Conservation (phyloP, 2,888 invertebrate genomes). For the Sphecodes monilicornis region DNA sequence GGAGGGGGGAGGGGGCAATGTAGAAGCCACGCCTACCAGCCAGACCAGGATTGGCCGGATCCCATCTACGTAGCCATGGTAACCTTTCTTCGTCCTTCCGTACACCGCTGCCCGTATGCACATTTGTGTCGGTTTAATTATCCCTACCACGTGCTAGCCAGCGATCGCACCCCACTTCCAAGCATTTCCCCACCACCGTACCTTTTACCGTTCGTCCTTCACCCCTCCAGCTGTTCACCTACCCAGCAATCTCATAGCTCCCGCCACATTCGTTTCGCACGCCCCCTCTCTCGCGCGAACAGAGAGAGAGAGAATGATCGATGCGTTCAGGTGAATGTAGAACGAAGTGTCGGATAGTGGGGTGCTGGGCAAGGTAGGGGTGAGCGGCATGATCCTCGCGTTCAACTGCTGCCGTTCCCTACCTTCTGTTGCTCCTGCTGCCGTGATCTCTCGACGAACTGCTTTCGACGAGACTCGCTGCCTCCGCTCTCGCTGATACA, state of each 20-base stretch:
- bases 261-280: conserved; percentile 55
- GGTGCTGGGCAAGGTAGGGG: conserved; percentile 41
- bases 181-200: conserved; percentile 20
- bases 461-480: conserved; percentile 55
- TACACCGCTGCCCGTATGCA: conserved; percentile 64
- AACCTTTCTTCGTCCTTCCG: conserved; percentile 81
- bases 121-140: conserved; percentile 80
- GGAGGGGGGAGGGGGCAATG: conserved; percentile 75
- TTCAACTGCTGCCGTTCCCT: conserved; percentile 66
- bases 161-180: conserved; percentile 51
- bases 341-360: conserved; percentile 50
- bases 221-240: conserved; percentile 52
- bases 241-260: neutral
- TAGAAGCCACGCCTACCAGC: conserved; percentile 84
- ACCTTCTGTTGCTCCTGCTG: conserved; percentile 71
- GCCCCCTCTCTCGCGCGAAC: conserved; percentile 60
- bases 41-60: conserved; percentile 85
- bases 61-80: conserved; percentile 85
- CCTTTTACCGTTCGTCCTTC: conserved; percentile 47
- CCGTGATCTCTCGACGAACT: conserved; percentile 72
- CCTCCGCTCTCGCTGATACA: conserved; percentile 49
- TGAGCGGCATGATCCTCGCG: conserved; percentile 60
- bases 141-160: conserved; percentile 70
- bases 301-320: conserved; percentile 63
- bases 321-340: conserved; percentile 51